phyloP scores from a whole-genome alignment of 2,888 invertebrate species.

The Achlya flavicornis region DNA sequence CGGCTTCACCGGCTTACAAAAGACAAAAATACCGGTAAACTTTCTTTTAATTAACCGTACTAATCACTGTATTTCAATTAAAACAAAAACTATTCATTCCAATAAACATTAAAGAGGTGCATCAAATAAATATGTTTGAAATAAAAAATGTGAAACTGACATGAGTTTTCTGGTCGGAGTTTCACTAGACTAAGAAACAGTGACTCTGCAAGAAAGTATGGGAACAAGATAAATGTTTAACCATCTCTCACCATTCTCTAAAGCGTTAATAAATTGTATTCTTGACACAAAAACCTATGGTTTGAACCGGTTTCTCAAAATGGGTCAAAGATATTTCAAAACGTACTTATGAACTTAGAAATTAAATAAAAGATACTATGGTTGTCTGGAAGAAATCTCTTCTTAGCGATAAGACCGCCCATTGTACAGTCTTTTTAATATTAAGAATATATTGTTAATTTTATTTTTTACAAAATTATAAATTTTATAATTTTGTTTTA shows the following conservation, averaged over 20 bases:
- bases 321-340: background rate
- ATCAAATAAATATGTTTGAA: background rate
- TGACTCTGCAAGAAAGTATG: slow-evolving; percentile 8
- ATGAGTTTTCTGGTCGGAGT: background rate
- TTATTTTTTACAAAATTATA: no score
- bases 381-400: background rate
- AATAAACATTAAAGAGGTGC: background rate
- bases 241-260: slow-evolving; percentile 5
- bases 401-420: no score
- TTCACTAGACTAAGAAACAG: background rate
- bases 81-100: background rate
- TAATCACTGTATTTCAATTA: background rate
- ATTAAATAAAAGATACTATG: background rate
- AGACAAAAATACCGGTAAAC: background rate
- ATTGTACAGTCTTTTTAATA: no score
- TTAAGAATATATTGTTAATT: no score
- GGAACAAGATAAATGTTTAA: slow-evolving; percentile 3
- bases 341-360: background rate
- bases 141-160: slow-evolving; percentile 1
- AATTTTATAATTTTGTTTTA: no score
- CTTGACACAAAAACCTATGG: slow-evolving; percentile 1
- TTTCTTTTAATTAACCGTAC: background rate
- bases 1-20: background rate
- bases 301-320: slow-evolving; percentile 6
- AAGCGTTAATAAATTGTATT: slow-evolving; percentile 5